phyloP scores from a whole-genome alignment of 2,797 vertebrate species.

The Diplodus sargus region DNA sequence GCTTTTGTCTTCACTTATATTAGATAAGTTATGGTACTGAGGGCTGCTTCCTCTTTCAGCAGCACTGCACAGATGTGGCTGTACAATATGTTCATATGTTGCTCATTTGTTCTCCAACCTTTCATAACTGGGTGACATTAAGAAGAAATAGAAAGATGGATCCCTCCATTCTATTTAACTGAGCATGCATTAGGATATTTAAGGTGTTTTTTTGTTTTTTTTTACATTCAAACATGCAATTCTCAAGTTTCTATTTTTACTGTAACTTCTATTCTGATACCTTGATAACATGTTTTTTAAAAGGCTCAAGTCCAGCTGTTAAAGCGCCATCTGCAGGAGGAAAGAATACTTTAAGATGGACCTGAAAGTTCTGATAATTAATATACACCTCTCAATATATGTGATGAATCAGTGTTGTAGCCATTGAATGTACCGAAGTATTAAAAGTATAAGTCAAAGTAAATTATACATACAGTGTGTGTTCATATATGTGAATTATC shows the following conservation, averaged over 20 bases:
- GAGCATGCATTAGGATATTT: background rate
- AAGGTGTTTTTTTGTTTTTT: background rate
- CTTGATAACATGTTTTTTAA: no score
- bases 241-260: no score
- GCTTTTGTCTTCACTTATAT: background rate
- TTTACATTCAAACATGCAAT: background rate
- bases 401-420: no score
- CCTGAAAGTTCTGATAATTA: background rate
- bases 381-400: background rate
- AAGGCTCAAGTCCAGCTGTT: background rate
- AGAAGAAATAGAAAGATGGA: background rate
- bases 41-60: constrained; percentile 32
- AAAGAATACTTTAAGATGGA: background rate
- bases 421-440: no score
- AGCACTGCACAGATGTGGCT: background rate
- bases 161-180: no score
- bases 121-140: background rate
- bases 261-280: background rate
- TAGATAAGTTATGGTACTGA: background rate
- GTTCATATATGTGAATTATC: no score
- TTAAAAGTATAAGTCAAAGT: no score
- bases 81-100: background rate
- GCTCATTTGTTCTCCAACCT: background rate
- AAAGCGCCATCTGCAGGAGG: constrained; percentile 14
- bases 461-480: no score